Evolutionary conservation across 2,797 vertebrate genomes (phyloP).

Genomic region (Myoxocephalus aenaeus): DNA sequence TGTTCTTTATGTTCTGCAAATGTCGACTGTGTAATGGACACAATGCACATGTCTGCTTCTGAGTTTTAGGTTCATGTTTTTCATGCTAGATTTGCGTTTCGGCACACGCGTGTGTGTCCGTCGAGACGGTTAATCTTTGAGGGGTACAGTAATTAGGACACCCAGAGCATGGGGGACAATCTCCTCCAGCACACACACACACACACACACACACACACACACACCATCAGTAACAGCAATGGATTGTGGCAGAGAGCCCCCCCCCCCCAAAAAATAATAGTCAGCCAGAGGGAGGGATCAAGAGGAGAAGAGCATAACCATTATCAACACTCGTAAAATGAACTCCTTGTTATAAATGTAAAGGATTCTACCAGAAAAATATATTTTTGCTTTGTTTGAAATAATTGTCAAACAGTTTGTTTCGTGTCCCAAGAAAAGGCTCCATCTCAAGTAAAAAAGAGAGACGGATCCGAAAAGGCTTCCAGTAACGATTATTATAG

Average conservation of each 20-base stretch:
- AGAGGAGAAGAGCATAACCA: constrained; percentile 4
- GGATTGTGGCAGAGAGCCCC: background rate
- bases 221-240: constrained; percentile 26
- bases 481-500: background rate
- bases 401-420: background rate
- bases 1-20: background rate
- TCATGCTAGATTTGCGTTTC: background rate
- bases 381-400: no score
- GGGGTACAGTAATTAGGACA: constrained; percentile 50
- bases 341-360: background rate
- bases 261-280: no score
- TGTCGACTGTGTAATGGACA: background rate
- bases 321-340: background rate
- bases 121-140: constrained; percentile 44
- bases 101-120: background rate
- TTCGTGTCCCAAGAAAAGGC: background rate
- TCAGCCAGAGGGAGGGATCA: background rate
- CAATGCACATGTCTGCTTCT: background rate
- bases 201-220: background rate
- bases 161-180: constrained; percentile 17
- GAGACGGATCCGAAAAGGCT: no score
- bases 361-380: background rate
- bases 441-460: background rate
- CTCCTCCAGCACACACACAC: constrained; percentile 19
- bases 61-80: background rate